phyloP scores from a whole-genome alignment of 2,113 vertebrate species.

The human region DNA sequence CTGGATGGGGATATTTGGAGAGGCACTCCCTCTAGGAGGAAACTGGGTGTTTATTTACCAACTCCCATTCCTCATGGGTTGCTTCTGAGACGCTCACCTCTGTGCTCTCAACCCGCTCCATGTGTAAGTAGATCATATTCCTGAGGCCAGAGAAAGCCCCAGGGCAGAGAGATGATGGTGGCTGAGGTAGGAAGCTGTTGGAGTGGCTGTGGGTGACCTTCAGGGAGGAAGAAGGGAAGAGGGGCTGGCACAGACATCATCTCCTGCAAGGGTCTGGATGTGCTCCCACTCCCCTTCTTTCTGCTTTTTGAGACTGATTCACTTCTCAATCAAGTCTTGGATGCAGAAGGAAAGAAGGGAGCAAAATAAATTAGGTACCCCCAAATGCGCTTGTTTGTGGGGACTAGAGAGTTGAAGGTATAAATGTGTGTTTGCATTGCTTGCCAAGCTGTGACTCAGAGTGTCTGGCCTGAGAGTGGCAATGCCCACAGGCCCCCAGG shows the following conservation, averaged over 20 bases:
- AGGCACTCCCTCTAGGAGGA: neutral
- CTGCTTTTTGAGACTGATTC: neutral
- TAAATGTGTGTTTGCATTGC: neutral
- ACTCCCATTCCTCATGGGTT: fast-evolving
- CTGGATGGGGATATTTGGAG: neutral
- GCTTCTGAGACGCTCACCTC: neutral
- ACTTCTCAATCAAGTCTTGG: neutral
- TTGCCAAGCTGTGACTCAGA: neutral
- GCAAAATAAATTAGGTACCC: neutral
- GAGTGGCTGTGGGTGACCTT: neutral
- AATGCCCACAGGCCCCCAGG: too few species aligned
- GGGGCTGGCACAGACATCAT: neutral
- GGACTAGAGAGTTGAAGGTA: neutral
- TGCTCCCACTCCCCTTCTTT: too few species aligned
- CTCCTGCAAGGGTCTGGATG: neutral
- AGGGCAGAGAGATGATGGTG: neutral
- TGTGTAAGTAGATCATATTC: neutral
- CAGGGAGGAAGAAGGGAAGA: neutral
- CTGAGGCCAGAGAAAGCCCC: neutral
- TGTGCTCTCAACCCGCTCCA: neutral
- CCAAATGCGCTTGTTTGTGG: neutral
- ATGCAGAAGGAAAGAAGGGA: neutral
- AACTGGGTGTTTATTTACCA: neutral
- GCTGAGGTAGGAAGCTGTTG: neutral
- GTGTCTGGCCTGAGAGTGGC: neutral